A percentile compares a stretch with the other conserved stretches of the same genome.
These are phyloP conservation scores for Conus canariensis DNA, from an alignment of 2,888 invertebrate genomes.

Conservation along the genomic window DNA sequence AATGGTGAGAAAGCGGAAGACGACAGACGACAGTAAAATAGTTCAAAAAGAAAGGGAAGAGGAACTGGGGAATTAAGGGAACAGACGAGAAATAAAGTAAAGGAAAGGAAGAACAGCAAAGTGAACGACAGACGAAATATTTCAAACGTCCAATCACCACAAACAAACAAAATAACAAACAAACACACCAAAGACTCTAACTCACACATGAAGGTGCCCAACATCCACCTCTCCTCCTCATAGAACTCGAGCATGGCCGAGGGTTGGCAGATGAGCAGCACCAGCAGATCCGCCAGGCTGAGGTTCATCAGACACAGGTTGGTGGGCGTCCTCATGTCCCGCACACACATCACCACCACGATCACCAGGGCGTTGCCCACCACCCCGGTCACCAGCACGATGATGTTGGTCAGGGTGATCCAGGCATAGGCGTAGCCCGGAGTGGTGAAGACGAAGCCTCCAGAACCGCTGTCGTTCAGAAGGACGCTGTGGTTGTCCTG, in stretches of 20 bases:
- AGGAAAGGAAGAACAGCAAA: neutral
- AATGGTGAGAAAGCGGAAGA: too few species aligned
- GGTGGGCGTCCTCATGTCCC: conserved; percentile 96
- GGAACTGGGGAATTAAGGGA: too few species aligned
- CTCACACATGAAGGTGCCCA: conserved; percentile 96
- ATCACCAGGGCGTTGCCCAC: conserved; percentile 96
- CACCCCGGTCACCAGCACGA: conserved; percentile 92
- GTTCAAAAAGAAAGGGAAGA: neutral
- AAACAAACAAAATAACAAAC: neutral
- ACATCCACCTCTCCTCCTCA: conserved; percentile 93
- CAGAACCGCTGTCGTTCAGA: neutral
- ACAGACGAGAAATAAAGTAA: neutral
- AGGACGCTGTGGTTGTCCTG: neutral
- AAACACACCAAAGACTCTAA: conserved; percentile 72
- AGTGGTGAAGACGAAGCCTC: neutral
- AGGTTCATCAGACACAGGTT: conserved; percentile 96
- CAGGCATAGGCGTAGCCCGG: conserved; percentile 38
- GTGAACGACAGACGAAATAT: too few species aligned
- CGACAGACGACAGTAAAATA: neutral
- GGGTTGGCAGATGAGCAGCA: conserved; percentile 93
- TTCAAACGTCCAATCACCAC: neutral
- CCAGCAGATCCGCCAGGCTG: conserved; percentile 94
- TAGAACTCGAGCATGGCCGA: conserved; percentile 95
- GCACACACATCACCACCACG: conserved; percentile 92
- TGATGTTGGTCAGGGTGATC: conserved; percentile 45